A percentile compares a stretch with the other conserved stretches of the same genome.
Conservation (phyloP, 2,113 vertebrate species). For the Falcunculus frontatus region DNA sequence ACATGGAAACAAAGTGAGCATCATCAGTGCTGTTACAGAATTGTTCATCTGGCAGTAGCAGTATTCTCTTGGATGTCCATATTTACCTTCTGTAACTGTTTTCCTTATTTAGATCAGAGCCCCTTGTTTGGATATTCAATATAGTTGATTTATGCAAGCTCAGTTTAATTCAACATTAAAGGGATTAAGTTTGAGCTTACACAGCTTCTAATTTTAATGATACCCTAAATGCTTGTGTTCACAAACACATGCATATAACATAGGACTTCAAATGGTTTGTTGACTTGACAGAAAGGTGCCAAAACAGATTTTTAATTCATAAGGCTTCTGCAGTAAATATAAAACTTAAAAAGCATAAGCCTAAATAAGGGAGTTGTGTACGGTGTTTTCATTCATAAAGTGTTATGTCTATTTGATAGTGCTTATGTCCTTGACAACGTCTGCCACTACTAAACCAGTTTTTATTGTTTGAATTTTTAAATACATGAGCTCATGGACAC, state of each 20-base stretch:
- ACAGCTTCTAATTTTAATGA: not conserved
- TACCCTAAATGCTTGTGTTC: not conserved
- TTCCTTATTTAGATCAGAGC: not conserved
- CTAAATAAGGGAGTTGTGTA: not conserved
- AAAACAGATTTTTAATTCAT: not conserved
- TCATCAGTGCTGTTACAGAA: not conserved
- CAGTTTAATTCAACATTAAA: not conserved
- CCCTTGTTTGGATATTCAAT: not conserved
- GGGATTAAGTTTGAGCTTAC: not conserved
- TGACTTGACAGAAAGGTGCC: not conserved
- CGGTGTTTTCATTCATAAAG: not conserved
- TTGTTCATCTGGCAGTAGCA: not conserved
- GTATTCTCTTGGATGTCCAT: not conserved
- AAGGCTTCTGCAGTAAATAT: not conserved
- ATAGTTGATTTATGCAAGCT: not conserved
- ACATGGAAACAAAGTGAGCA: not conserved
- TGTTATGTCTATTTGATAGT: not conserved
- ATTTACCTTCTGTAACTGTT: not conserved
- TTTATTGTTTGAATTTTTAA: not conserved
- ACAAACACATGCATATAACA: not conserved
- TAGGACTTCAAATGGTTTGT: not conserved
- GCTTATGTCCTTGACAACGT: not conserved
- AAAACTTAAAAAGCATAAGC: not conserved
- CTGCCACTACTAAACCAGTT: not conserved
- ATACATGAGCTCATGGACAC: not conserved